Base-by-base conservation (phyloP, 2,797 vertebrate genomes). In the Bufotes viridis region DNA sequence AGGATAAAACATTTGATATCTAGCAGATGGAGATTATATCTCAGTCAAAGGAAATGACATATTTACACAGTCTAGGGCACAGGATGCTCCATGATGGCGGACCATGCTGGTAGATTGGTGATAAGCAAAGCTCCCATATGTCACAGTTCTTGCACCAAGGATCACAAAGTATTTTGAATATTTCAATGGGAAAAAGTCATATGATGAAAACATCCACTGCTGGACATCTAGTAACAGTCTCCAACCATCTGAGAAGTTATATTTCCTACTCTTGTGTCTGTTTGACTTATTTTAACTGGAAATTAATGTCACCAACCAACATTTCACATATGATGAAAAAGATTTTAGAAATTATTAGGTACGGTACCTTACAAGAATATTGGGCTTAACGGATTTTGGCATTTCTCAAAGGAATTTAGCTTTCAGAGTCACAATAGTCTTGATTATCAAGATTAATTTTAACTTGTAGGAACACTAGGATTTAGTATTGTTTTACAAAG, bases 1-100 rank as follows among this genome's bases (percentile, higher is more conserved):
- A 34, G 0, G 13, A 60, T 26, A 75, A 60, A 79, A 79, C 2
- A 79, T 79, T 58, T 79, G n/a, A 79, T 60, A 79, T 79, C 78
- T 79, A 79, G 13, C 78, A 79, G 15, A 58, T 75, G 24, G 80
- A 81, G 58, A 67, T 63, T 20, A 58, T 11, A 81, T 81, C 22
- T 65, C 20, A 42, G n/a, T 81, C 80, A 63, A 63, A 58, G 80
- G 26, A 22, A 65, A 51, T 63, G 10, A 79, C 55, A 79, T 60
- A 79, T 60, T 60, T 29, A 79, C 78, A 79, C 53, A 29, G 78
- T 58, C 51, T 26, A 29, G 9, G 17, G 24, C 55, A 26, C 53
- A 79, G 26, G n/a, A 79, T 60, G 34, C 78, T 60, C 26, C 15
- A 60, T 79, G 53, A 60, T 79, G 78, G 55, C 53, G 20, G 24